phyloP scores from a whole-genome alignment of 2,113 vertebrate species.

The Labeo rohita region DNA sequence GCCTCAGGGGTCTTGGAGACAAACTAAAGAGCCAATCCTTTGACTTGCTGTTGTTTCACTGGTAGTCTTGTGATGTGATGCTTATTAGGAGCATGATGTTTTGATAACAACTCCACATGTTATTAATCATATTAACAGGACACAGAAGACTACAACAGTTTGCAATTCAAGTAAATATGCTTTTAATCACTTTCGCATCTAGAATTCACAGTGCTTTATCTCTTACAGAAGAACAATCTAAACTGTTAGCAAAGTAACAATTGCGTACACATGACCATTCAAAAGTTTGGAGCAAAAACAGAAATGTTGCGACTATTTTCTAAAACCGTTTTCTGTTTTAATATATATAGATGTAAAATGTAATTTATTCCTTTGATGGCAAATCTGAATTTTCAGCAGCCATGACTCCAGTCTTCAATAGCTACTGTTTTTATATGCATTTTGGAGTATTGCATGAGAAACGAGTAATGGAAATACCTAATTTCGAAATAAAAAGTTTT shows the following conservation, averaged over 20 bases:
- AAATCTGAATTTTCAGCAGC: not conserved
- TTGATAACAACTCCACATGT: constrained; percentile 24
- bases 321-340: not conserved
- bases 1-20: constrained; percentile 88
- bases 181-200: not conserved
- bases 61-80: constrained; percentile 46
- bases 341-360: not conserved
- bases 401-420: not conserved
- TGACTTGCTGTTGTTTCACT: constrained; percentile 50
- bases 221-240: not conserved
- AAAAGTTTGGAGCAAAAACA: not conserved
- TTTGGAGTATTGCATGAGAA: no score
- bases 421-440: no score
- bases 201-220: not conserved
- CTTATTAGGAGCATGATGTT: constrained; percentile 41
- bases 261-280: not conserved
- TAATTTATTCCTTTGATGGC: not conserved
- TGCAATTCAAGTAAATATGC: not conserved
- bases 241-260: not conserved
- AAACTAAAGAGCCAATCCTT: constrained; percentile 77
- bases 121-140: constrained; percentile 22
- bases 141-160: not conserved
- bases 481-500: no score
- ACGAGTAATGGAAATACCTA: no score
- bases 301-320: not conserved